A percentile compares a stretch with the other conserved stretches of the same genome.
These are phyloP conservation scores for Salarias fasciatus DNA, from an alignment of 2,797 vertebrate species.

Conservation along the genomic window DNA sequence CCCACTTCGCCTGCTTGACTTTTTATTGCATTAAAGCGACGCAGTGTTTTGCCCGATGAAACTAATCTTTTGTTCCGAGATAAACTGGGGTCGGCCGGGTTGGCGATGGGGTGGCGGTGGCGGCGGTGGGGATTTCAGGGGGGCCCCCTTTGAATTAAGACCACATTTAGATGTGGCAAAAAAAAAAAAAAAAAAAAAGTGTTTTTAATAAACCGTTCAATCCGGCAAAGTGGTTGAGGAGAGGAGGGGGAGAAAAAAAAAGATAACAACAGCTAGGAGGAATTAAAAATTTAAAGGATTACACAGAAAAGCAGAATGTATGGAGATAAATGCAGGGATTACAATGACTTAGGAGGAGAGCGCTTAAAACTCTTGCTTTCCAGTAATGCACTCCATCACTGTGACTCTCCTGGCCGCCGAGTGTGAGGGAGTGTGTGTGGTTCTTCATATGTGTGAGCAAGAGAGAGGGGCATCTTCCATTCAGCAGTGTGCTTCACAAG, in stretches of 20 bases:
- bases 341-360: slow-evolving; percentile 85
- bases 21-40: slow-evolving; percentile 75
- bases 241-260: slow-evolving; percentile 35
- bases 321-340: slow-evolving; percentile 86
- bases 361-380: slow-evolving; percentile 83
- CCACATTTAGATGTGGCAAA: slow-evolving; percentile 78
- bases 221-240: slow-evolving; percentile 72
- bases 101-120: neutral
- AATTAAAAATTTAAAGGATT: slow-evolving; percentile 87
- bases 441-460: slow-evolving; percentile 26
- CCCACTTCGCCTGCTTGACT: slow-evolving; percentile 50
- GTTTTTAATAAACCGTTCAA: slow-evolving; percentile 83
- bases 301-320: slow-evolving; percentile 84
- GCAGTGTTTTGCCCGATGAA: slow-evolving; percentile 73
- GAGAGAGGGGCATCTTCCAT: slow-evolving; percentile 45
- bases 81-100: slow-evolving; percentile 67
- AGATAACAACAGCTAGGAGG: slow-evolving; percentile 84
- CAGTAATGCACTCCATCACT: slow-evolving; percentile 84
- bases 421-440: slow-evolving; percentile 37
- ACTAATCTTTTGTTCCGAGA: slow-evolving; percentile 84
- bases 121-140: slow-evolving; percentile 24
- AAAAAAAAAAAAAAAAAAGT: slow-evolving; percentile 75
- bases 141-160: slow-evolving; percentile 76
- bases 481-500: slow-evolving; percentile 12
- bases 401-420: slow-evolving; percentile 43